These are phyloP conservation scores for Dorcus hopei DNA, from an alignment of 2,888 invertebrate species.

Conservation along the genomic window DNA sequence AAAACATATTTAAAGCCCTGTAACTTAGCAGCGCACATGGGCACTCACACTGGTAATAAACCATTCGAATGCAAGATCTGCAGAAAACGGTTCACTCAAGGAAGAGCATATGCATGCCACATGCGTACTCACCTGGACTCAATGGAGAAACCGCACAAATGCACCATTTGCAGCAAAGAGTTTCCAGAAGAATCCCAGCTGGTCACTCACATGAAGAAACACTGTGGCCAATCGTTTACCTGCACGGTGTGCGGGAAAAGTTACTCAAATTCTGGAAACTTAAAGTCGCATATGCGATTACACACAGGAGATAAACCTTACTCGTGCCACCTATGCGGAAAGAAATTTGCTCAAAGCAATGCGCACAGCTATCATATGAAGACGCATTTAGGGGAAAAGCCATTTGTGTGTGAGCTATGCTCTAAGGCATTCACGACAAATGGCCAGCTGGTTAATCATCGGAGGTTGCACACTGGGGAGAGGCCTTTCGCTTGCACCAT, in stretches of 20 bases:
- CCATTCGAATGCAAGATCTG: conserved; percentile 33
- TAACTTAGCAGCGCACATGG: conserved; percentile 35
- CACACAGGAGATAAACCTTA: conserved; percentile 35
- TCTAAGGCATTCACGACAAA: conserved; percentile 32
- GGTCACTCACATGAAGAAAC: conserved; percentile 31
- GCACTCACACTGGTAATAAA: conserved; percentile 33
- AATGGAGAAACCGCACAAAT: conserved; percentile 23
- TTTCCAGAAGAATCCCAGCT: conserved; percentile 32
- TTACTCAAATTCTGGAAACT: conserved; percentile 34
- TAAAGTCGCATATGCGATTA: conserved; percentile 26
- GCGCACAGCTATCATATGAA: conserved; percentile 31
- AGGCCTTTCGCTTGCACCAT: conserved; percentile 41
- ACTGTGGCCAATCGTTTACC: conserved; percentile 23
- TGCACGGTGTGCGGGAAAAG: conserved; percentile 34
- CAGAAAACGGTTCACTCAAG: conserved; percentile 34
- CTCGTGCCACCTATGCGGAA: conserved; percentile 33
- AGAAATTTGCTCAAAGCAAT: conserved; percentile 34
- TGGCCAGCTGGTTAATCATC: conserved; percentile 32
- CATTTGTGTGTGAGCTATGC: conserved; percentile 27
- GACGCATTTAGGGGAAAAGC: conserved; percentile 31
- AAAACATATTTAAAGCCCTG: conserved; percentile 35
- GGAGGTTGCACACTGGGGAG: conserved; percentile 35
- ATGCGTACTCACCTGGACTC: conserved; percentile 32
- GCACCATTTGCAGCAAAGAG: conserved; percentile 31
- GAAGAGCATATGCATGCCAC: conserved; percentile 35